phyloP scores from a whole-genome alignment of 2,797 vertebrate genomes.

The Pelochelys cantorii region DNA sequence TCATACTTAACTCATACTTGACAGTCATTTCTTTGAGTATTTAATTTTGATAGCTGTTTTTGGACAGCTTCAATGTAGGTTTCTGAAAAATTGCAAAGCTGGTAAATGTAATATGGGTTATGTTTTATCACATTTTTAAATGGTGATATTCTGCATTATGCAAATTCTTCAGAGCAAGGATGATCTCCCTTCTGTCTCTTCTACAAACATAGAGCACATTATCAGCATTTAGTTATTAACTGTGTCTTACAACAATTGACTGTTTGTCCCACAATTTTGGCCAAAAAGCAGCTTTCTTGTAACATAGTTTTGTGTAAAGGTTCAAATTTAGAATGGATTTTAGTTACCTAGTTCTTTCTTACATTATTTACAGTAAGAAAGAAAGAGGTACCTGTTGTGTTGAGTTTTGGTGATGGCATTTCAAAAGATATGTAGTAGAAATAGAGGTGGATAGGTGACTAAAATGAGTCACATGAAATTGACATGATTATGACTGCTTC shows the following conservation, averaged over 20 bases:
- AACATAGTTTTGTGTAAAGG: not conserved
- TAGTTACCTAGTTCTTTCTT: not conserved
- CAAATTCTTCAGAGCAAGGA: not conserved
- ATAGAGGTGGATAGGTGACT: not conserved
- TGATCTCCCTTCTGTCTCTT: not conserved
- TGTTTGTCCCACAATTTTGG: not conserved
- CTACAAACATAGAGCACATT: not conserved
- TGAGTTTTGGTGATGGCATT: not conserved
- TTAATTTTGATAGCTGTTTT: not conserved
- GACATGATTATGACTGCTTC: not conserved
- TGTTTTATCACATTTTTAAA: not conserved
- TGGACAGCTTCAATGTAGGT: not conserved
- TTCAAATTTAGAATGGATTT: not conserved
- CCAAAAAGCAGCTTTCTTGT: not conserved
- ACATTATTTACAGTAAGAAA: not conserved
- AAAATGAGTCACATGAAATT: not conserved
- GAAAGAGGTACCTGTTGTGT: not conserved
- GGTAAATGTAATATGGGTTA: not conserved
- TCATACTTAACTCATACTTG: not conserved
- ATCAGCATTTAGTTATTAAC: not conserved
- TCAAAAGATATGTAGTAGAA: conserved; percentile 1
- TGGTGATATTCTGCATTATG: not conserved
- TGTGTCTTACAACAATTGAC: not conserved
- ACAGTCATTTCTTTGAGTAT: not conserved
- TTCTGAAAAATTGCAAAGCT: not conserved